These are phyloP conservation scores for Diabrotica undecimpunctata DNA, from an alignment of 1,140 invertebrate genomes.

Conservation along the genomic window DNA sequence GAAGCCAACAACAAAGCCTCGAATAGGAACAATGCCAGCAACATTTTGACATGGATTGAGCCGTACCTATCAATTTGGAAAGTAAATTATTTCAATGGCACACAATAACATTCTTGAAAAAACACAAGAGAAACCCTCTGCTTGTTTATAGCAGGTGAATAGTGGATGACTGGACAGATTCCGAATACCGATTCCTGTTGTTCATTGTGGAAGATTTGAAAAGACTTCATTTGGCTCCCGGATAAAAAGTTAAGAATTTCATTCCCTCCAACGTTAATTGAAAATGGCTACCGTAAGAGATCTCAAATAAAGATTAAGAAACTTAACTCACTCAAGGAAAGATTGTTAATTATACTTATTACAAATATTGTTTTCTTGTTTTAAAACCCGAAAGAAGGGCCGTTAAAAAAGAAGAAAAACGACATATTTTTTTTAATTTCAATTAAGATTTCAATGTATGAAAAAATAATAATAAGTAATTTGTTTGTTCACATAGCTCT, in stretches of 20 bases:
- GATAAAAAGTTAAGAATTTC: constrained; percentile 39
- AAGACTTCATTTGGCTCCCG: constrained; percentile 40
- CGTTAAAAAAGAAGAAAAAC: too few relatives aligned
- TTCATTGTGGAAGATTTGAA: constrained; percentile 36
- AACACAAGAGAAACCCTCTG: constrained; percentile 21
- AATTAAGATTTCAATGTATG: too few relatives aligned
- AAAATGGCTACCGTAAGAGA: constrained; percentile 37
- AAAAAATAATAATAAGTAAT: too few relatives aligned
- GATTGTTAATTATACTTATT: too few relatives aligned
- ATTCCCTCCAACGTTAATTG: constrained; percentile 38
- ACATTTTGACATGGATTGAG: constrained; percentile 39
- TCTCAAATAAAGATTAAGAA: constrained; percentile 22
- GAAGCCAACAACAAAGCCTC: constrained; percentile 23
- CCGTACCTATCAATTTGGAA: constrained; percentile 40
- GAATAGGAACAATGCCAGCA: constrained; percentile 29
- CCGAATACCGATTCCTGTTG: constrained; percentile 28
- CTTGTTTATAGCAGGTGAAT: constrained; percentile 40
- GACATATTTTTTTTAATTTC: too few relatives aligned
- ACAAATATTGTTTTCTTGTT: too few relatives aligned
- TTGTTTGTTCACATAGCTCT: too few relatives aligned
- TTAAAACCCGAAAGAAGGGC: too few relatives aligned
- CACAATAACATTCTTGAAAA: constrained; percentile 39
- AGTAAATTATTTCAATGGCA: constrained; percentile 40
- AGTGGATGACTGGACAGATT: constrained; percentile 37
- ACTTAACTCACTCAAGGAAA: not conserved